Conservation (phyloP, 2,888 invertebrate genomes). For the Lasioglossum calceatum region DNA sequence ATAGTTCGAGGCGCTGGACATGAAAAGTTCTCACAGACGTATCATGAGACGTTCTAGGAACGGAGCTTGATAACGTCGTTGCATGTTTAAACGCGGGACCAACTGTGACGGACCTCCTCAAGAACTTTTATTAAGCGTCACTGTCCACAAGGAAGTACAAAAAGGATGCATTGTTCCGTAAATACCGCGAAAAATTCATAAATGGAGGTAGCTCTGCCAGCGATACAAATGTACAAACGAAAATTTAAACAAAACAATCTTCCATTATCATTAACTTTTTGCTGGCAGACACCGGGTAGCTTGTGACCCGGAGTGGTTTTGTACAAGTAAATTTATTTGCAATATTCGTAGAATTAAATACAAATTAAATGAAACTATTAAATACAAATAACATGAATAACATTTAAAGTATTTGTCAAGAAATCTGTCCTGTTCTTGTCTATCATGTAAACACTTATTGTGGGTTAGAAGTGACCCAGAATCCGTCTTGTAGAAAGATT, state of each 20-base stretch:
- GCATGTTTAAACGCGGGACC: conserved; percentile 55
- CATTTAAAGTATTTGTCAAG: too few species aligned
- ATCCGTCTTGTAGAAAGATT: too few species aligned
- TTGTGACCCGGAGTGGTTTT: not conserved
- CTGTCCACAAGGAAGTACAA: conserved; percentile 29
- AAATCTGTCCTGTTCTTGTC: too few species aligned
- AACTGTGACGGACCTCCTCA: conserved; percentile 49
- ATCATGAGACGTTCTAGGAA: conserved; percentile 67
- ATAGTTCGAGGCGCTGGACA: conserved; percentile 60
- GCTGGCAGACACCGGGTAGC: not conserved
- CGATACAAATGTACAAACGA: not conserved
- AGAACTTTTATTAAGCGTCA: conserved; percentile 55
- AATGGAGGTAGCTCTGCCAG: not conserved
- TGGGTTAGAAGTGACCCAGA: too few species aligned
- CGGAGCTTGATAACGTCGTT: conserved; percentile 67
- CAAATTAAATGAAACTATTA: too few species aligned
- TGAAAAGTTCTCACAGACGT: conserved; percentile 66
- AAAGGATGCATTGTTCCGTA: not conserved
- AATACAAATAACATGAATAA: too few species aligned
- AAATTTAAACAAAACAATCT: not conserved
- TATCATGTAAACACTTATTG: too few species aligned
- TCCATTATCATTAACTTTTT: not conserved
- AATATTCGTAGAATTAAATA: not conserved
- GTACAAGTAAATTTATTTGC: not conserved
- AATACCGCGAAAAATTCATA: not conserved